Conservation (phyloP, 2,113 vertebrate species). For the Bujurquina vittata region DNA sequence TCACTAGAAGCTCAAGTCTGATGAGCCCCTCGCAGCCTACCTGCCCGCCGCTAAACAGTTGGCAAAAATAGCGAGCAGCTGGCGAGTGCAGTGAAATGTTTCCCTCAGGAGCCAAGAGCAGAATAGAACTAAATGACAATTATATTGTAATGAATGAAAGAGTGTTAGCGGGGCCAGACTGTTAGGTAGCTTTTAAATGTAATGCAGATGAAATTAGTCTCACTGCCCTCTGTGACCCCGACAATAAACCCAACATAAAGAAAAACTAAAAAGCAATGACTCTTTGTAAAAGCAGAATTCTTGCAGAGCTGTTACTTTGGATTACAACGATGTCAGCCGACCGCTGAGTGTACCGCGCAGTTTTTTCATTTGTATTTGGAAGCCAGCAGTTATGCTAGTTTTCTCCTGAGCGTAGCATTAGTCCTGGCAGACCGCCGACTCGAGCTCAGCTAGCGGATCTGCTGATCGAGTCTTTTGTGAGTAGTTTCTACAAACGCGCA, state of each 20-base stretch:
- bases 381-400: background rate
- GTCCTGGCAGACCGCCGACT: background rate
- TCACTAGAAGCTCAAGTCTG: background rate
- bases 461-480: too few species aligned
- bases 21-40: background rate
- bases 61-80: background rate
- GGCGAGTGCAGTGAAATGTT: background rate
- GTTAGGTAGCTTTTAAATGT: background rate
- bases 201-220: background rate
- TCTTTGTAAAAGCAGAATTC: background rate
- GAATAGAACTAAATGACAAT: background rate
- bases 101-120: background rate
- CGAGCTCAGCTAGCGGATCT: background rate
- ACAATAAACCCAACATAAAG: background rate
- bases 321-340: background rate
- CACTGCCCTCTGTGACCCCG: accelerated
- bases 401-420: background rate
- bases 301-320: background rate
- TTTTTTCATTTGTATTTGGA: too few species aligned
- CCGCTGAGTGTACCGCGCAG: background rate
- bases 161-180: background rate
- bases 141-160: background rate
- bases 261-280: background rate
- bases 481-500: too few species aligned
- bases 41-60: background rate